A percentile compares a stretch with the other conserved stretches of the same genome.
Conservation (phyloP, 2,888 invertebrate genomes). For the Drosophila cognata region DNA sequence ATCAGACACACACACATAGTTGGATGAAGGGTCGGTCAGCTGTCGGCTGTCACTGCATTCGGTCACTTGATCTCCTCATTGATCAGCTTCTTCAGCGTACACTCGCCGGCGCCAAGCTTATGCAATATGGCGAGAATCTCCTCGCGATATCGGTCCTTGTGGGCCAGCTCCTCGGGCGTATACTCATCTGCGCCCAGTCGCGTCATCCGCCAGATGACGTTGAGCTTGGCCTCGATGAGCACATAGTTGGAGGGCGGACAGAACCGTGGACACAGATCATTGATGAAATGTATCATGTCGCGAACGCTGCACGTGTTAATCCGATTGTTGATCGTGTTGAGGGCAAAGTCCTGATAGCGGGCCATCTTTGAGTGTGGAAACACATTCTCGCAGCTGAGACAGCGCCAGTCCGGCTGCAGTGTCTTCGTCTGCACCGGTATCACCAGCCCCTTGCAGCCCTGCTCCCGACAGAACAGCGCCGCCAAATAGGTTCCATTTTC, state of each 20-base stretch:
- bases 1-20: conserved; percentile 11
- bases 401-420: conserved; percentile 88
- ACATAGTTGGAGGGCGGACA: conserved; percentile 84
- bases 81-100: conserved; percentile 83
- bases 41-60: conserved; percentile 54
- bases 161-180: conserved; percentile 78
- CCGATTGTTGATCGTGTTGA: conserved; percentile 83
- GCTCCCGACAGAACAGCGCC: conserved; percentile 85
- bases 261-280: conserved; percentile 83
- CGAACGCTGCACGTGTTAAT: conserved; percentile 81
- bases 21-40: conserved; percentile 4
- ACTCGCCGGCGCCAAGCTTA: conserved; percentile 84
- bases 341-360: conserved; percentile 83
- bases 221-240: conserved; percentile 84
- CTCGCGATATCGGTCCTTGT: conserved; percentile 83
- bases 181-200: conserved; percentile 74
- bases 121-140: conserved; percentile 83
- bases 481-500: conserved; percentile 84
- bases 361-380: conserved; percentile 82
- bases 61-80: conserved; percentile 80
- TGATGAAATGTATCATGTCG: conserved; percentile 84
- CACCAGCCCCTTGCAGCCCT: conserved; percentile 82
- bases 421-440: conserved; percentile 88
- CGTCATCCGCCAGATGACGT: conserved; percentile 84
- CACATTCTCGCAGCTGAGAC: conserved; percentile 87